Evolutionary conservation across 2,888 invertebrate genomes (phyloP).

Genomic region (Mimachlamys varia): DNA sequence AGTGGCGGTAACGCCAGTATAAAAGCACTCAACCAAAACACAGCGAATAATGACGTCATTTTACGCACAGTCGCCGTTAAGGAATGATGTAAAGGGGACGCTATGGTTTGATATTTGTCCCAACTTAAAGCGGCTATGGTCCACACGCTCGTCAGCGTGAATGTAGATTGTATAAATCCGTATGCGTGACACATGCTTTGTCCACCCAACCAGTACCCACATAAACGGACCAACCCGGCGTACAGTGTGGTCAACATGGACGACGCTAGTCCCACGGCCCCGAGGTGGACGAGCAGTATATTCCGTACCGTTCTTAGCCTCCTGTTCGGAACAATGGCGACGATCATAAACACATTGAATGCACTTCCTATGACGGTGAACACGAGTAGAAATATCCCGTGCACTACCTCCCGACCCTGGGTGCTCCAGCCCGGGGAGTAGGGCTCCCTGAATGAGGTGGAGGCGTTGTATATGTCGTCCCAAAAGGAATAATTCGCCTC

Average conservation of each 20-base stretch:
- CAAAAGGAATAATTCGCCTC: conserved; percentile 43
- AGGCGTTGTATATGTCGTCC: conserved; percentile 38
- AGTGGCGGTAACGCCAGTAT: conserved; percentile 70
- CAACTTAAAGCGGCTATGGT: conserved; percentile 75
- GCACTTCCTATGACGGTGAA: conserved; percentile 62
- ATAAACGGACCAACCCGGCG: conserved; percentile 64
- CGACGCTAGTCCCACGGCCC: conserved; percentile 61
- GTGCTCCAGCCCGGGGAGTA: conserved; percentile 33
- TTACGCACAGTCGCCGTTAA: conserved; percentile 68
- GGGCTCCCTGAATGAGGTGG: conserved; percentile 6
- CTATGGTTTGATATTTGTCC: conserved; percentile 77
- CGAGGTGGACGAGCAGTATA: conserved; percentile 70
- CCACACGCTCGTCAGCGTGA: conserved; percentile 66
- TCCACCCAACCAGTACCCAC: conserved; percentile 67
- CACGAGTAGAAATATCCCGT: conserved; percentile 64
- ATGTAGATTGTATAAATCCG: conserved; percentile 63
- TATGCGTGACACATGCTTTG: conserved; percentile 64
- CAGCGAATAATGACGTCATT: conserved; percentile 68
- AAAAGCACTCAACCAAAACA: conserved; percentile 70
- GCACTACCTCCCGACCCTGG: conserved; percentile 50
- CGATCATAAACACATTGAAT: conserved; percentile 68
- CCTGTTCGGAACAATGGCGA: conserved; percentile 68
- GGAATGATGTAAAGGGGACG: conserved; percentile 73
- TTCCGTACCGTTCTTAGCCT: conserved; percentile 68
- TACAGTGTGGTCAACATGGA: conserved; percentile 61